Conservation (phyloP, 53 echinoderm and acorn worm species). For the Henricia sp. region DNA sequence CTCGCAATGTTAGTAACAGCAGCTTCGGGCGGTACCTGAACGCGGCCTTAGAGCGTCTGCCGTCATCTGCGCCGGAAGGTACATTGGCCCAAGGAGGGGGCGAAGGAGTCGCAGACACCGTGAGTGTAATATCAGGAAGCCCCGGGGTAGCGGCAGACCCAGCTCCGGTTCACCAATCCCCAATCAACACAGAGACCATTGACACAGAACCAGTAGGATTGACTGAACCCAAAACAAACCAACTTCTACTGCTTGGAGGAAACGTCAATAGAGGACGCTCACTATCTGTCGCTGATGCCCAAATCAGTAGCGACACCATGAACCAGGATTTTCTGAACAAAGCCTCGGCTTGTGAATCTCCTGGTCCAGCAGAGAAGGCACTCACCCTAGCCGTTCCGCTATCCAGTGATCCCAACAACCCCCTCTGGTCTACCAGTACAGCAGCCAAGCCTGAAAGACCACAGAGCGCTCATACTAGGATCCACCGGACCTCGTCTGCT, state of each 20-base stretch:
- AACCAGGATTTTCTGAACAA: neutral
- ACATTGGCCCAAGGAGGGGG: neutral
- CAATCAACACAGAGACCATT: neutral
- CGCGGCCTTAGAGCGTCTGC: neutral
- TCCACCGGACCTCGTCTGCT: conserved; percentile 14
- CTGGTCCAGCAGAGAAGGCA: neutral
- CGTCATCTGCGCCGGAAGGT: neutral
- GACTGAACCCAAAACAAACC: neutral
- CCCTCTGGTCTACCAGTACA: neutral
- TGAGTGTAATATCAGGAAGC: conserved; percentile 14
- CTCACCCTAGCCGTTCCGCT: conserved; percentile 21
- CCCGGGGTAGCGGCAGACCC: neutral
- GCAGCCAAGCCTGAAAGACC: neutral
- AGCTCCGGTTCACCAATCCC: neutral
- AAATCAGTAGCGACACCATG: neutral
- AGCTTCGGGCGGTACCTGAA: conserved; percentile 19
- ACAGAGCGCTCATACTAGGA: conserved; percentile 6
- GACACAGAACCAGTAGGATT: too few relatives aligned
- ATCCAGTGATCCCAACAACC: neutral
- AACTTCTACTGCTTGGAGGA: neutral
- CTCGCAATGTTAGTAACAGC: conserved; percentile 24
- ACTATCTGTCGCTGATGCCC: conserved; percentile 33
- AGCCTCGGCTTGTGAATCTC: neutral
- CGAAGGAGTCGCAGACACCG: neutral
- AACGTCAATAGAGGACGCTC: conserved; percentile 17